Base-by-base conservation (phyloP, 2,888 invertebrate genomes). In the Hypolimnas misippus region DNA sequence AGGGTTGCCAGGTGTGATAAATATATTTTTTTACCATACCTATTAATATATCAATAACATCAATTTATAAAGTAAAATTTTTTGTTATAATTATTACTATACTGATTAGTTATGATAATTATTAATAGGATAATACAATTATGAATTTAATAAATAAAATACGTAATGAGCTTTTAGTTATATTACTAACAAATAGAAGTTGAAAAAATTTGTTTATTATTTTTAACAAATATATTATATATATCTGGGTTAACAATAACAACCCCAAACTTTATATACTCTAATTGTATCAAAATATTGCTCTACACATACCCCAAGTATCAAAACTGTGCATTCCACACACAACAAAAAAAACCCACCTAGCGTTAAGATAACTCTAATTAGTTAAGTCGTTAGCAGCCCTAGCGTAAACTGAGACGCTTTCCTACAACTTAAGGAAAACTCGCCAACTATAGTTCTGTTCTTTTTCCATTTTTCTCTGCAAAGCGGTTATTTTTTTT, bases 401-500 rank as follows among this genome's bases (percentile, higher is more conserved):
- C 86, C 85, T 84, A 66, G 66, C 68, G 71, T 62, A 65, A 65
- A 65, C 72, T 69, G 76, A 76, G 76, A 74, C 79, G 76, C 74
- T 75, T 64, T 64, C 72, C 75, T 63, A 70, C 69, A 85, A 85
- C 83, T 86, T 82, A 72, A 76, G 78, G 87, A 84, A 89, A 92
- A 91, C 88, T 91, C 87, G 85, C 83, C 86, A 89, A 89, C 82
- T 86, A 76, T 81, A 83, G 77, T 86, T 83, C 82, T 86, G 78
- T 84, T 89, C 88, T 77, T 85, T 86, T 89, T 89, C 82, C 85
- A 87, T 90, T 90, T 90, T 90, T 89, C 82, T 77, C 75, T 71
- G 74, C 78, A 79, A 81, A 85, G 83, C 81, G 76, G 75, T 79
- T 80, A 77, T 75, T 76, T 75, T 17, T 74, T 76, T 72, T 75